A percentile compares a stretch with the other conserved stretches of the same genome.
Evolutionary conservation across 2,797 vertebrate species (phyloP).

Genomic region (Melanotaenia maccullochi): DNA sequence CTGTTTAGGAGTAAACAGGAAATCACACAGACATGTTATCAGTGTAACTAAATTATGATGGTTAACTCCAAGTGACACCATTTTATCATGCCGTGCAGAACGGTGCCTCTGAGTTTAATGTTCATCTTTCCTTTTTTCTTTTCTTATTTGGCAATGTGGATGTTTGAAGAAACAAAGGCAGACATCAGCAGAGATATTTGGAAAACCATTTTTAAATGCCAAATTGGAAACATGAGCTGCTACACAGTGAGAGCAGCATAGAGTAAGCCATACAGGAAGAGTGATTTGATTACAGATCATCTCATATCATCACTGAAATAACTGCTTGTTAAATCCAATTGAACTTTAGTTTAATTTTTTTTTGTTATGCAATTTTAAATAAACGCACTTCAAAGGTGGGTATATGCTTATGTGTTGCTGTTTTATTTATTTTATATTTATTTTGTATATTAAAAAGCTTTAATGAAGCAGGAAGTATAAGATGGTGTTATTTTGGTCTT

Average conservation of each 20-base stretch:
- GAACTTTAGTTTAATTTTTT: background rate
- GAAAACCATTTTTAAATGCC: constrained; percentile 1
- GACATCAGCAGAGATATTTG: background rate
- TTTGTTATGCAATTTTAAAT: background rate
- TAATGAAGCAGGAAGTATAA: background rate
- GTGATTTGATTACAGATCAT: background rate
- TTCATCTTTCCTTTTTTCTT: background rate
- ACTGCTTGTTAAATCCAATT: background rate
- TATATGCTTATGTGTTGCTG: background rate
- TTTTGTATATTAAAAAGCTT: background rate
- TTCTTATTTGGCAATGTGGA: background rate
- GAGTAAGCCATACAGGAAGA: background rate
- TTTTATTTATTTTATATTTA: background rate
- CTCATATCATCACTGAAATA: background rate
- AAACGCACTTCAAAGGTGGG: background rate
- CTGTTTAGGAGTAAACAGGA: constrained; percentile 65
- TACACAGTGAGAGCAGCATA: background rate
- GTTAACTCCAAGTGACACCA: background rate
- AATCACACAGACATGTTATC: constrained; percentile 3
- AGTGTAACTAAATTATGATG: background rate
- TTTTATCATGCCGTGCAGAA: background rate
- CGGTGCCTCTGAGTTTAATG: background rate
- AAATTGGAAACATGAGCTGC: background rate
- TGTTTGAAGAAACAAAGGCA: background rate
- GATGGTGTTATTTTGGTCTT: too few species aligned